phyloP scores from a whole-genome alignment of 2,113 vertebrate species.

The Cettia cetti region DNA sequence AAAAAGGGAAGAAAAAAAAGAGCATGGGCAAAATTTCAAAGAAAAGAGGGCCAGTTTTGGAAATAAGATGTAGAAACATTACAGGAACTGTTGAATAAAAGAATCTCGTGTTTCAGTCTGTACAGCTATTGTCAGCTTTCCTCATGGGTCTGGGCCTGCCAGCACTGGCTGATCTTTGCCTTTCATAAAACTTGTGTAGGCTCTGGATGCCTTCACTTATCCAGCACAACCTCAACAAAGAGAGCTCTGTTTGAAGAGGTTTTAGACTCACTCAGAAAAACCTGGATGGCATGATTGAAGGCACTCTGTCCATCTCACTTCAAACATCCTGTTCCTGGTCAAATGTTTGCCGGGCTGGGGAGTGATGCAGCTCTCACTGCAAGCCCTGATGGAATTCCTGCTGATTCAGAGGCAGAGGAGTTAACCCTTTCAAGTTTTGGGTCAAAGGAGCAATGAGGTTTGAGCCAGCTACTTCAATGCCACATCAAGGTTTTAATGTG shows the following conservation, averaged over 20 bases:
- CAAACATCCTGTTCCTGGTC: neutral
- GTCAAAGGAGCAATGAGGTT: neutral
- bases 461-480: slow-evolving; percentile 1
- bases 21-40: neutral
- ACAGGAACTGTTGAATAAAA: neutral
- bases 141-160: neutral
- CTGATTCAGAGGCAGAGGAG: neutral
- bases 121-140: neutral
- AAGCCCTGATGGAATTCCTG: neutral
- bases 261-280: neutral
- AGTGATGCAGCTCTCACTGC: neutral
- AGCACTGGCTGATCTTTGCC: neutral
- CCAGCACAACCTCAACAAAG: neutral
- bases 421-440: slow-evolving; percentile 41
- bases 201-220: neutral
- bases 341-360: neutral
- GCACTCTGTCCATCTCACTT: neutral
- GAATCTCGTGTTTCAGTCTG: neutral
- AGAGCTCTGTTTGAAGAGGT: neutral
- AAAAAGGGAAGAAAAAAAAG: neutral
- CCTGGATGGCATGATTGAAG: neutral
- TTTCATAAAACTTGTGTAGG: neutral
- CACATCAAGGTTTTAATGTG: neutral
- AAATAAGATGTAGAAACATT: neutral
- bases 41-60: neutral